A percentile compares a stretch with the other conserved stretches of the same genome.
Evolutionary conservation across 2,888 invertebrate genomes (phyloP).

Genomic region (Cryptus armator): DNA sequence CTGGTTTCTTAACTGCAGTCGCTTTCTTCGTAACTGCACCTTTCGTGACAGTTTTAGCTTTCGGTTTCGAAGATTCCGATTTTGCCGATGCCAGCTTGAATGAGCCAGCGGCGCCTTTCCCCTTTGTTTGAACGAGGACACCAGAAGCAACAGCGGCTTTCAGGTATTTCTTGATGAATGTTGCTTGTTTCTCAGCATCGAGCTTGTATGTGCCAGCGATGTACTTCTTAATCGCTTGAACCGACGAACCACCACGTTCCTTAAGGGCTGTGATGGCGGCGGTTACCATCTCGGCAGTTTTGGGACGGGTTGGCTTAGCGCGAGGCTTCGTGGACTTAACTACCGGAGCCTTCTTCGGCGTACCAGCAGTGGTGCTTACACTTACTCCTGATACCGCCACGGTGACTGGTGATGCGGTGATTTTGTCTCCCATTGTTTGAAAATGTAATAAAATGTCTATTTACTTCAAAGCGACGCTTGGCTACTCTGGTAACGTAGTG

Average conservation of each 20-base stretch:
- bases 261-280: constrained; percentile 86
- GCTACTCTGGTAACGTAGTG: not conserved
- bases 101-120: constrained; percentile 75
- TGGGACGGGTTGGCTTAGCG: not conserved
- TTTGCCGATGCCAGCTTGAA: constrained; percentile 80
- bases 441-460: no score
- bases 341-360: not conserved
- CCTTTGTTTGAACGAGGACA: constrained; percentile 86
- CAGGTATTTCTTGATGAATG: constrained; percentile 82
- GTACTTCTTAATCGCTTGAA: constrained; percentile 88
- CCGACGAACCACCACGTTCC: constrained; percentile 81
- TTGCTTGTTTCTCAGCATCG: constrained; percentile 87
- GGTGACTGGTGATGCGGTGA: not conserved
- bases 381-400: not conserved
- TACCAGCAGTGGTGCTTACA: not conserved
- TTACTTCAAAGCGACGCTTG: not conserved
- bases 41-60: constrained; percentile 6
- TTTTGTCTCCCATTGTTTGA: not conserved
- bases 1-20: constrained; percentile 34
- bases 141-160: constrained; percentile 86
- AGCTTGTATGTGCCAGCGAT: constrained; percentile 87
- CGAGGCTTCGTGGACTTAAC: not conserved
- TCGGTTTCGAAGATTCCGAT: constrained; percentile 1
- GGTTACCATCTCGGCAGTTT: constrained; percentile 86
- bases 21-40: constrained; percentile 39